Percentiles rank a stretch among this genome's conserved stretches.
Conservation (phyloP, 2,113 vertebrate species). For the Neogale vison region DNA sequence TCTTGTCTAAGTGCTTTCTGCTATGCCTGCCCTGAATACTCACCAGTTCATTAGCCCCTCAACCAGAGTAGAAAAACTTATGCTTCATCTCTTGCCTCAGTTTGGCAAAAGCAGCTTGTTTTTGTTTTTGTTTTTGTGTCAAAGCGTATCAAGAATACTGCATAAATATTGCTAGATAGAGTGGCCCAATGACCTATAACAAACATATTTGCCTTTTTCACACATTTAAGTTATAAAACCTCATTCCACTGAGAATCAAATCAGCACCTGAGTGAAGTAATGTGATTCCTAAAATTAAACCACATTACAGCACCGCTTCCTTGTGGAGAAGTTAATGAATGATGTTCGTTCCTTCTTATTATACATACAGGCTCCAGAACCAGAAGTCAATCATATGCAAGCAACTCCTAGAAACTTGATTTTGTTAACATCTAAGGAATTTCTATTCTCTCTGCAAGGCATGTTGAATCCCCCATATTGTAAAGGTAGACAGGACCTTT, state of each 20-base stretch:
- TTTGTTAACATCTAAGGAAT: neutral
- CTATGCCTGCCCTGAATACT: neutral
- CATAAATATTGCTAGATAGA: neutral
- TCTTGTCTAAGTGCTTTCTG: constrained; percentile 67
- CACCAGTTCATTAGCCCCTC: constrained; percentile 52
- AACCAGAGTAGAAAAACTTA: constrained; percentile 54
- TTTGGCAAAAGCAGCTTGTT: constrained; percentile 55
- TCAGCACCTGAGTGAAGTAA: neutral
- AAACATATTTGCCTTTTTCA: neutral
- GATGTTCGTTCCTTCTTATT: neutral
- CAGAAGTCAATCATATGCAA: neutral
- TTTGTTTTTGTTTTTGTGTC: neutral
- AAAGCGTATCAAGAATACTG: neutral
- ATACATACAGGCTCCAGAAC: neutral
- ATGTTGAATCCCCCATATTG: neutral
- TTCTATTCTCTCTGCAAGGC: neutral
- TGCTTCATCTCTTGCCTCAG: constrained; percentile 30
- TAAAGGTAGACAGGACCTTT: neutral
- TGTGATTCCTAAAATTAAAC: constrained; percentile 36
- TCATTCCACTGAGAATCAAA: neutral
- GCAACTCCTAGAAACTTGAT: neutral
- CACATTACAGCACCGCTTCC: neutral
- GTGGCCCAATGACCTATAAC: neutral
- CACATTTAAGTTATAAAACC: neutral
- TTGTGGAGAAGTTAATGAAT: neutral